These are phyloP conservation scores for Baryphthengus martii DNA, from an alignment of 2,113 vertebrate genomes.

Conservation along the genomic window DNA sequence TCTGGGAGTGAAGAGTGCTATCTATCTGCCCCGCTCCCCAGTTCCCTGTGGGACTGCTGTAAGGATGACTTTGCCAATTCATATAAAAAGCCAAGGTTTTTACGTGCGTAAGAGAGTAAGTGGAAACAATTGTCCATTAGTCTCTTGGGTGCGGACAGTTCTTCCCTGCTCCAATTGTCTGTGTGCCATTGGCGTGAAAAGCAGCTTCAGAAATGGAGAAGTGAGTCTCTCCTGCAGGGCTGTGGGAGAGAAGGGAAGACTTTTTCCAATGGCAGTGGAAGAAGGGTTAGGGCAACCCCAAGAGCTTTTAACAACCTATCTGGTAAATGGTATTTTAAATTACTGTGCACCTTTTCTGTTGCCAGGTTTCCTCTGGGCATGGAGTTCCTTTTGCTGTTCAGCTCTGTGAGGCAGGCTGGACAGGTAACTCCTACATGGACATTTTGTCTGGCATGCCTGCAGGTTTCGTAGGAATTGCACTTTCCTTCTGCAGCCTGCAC, in stretches of 20 bases:
- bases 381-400: not conserved
- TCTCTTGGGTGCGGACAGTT: not conserved
- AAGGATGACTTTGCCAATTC: not conserved
- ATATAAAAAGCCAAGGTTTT: not conserved
- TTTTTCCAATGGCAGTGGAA: not conserved
- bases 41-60: not conserved
- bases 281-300: not conserved
- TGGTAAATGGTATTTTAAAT: not conserved
- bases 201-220: not conserved
- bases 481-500: not conserved
- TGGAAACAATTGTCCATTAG: not conserved
- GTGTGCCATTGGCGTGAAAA: not conserved
- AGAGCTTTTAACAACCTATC: not conserved
- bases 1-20: not conserved
- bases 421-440: not conserved
- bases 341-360: not conserved
- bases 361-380: not conserved
- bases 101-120: not conserved
- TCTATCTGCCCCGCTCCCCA: not conserved
- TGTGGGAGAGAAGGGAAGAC: not conserved
- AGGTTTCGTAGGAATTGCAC: not conserved
- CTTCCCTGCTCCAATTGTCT: not conserved
- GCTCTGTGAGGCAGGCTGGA: not conserved
- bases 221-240: not conserved
- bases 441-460: not conserved